phyloP scores from a whole-genome alignment of 2,888 invertebrate species.

The Xylophagus ater region DNA sequence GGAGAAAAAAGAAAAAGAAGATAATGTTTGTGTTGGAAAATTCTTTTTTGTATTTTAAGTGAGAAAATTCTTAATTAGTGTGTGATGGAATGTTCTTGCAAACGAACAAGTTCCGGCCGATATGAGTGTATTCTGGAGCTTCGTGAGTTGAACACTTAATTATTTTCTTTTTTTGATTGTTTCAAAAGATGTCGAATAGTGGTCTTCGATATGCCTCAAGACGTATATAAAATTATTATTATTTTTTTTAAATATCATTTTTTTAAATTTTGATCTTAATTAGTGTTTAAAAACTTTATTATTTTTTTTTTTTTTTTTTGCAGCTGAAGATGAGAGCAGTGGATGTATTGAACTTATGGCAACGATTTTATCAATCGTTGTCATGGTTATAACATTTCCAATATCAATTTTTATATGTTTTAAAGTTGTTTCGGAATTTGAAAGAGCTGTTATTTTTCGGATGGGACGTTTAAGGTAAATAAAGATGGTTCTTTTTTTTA shows the following conservation, averaged over 20 bases:
- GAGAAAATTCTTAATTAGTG: too few relatives aligned
- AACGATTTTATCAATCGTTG: slow-evolving; percentile 56
- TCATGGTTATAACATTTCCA: slow-evolving; percentile 68
- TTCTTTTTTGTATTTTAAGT: too few relatives aligned
- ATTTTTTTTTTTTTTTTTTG: slow-evolving; percentile 31
- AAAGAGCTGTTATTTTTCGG: slow-evolving; percentile 80
- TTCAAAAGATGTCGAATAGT: too few relatives aligned
- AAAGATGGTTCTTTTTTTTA: not conserved
- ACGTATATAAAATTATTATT: too few relatives aligned
- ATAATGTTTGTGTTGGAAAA: too few relatives aligned
- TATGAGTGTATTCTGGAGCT: slow-evolving; percentile 9
- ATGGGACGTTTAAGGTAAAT: slow-evolving; percentile 56
- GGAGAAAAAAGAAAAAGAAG: too few relatives aligned
- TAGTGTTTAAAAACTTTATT: not conserved
- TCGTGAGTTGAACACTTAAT: too few relatives aligned
- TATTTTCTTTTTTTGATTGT: too few relatives aligned
- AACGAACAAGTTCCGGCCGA: slow-evolving; percentile 6
- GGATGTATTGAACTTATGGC: slow-evolving; percentile 64
- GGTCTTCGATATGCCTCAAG: too few relatives aligned
- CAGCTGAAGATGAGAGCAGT: slow-evolving; percentile 55
- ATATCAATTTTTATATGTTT: slow-evolving; percentile 76
- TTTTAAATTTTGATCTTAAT: not conserved
- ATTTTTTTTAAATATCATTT: too few relatives aligned
- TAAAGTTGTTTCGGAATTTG: slow-evolving; percentile 81
- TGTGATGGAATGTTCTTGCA: slow-evolving; percentile 7